These are phyloP conservation scores for Heteromyza rotundicornis DNA, from an alignment of 2,888 invertebrate genomes.

Conservation along the genomic window DNA sequence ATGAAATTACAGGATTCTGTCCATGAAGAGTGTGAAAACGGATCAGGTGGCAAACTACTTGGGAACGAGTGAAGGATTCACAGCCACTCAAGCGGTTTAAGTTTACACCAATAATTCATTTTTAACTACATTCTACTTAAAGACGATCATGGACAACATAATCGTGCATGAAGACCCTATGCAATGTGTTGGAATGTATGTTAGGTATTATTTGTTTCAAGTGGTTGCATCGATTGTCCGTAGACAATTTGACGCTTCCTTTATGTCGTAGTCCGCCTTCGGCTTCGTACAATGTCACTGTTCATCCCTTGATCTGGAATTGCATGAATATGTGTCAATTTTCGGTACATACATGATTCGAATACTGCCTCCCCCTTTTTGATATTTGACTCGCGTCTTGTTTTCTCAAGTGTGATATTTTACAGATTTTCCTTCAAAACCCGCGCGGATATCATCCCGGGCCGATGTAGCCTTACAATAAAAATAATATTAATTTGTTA, in stretches of 20 bases:
- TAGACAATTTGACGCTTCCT: constrained; percentile 61
- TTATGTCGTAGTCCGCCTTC: constrained; percentile 11
- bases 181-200: background rate
- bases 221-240: constrained; percentile 31
- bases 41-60: constrained; percentile 45
- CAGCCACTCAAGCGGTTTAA: constrained; percentile 45
- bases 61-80: constrained; percentile 32
- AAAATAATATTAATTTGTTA: constrained; percentile 56
- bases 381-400: constrained; percentile 45
- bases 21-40: constrained; percentile 39
- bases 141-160: constrained; percentile 28
- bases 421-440: constrained; percentile 15
- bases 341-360: too few relatives aligned
- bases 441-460: background rate
- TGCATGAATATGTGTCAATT: constrained; percentile 45
- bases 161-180: constrained; percentile 41
- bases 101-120: constrained; percentile 51
- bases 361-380: constrained; percentile 46
- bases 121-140: constrained; percentile 32
- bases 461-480: constrained; percentile 28
- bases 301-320: background rate
- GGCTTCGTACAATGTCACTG: background rate
- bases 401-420: constrained; percentile 47
- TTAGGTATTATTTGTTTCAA: constrained; percentile 28
- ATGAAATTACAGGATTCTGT: constrained; percentile 19